Evolutionary conservation across 1,140 invertebrate species (phyloP).

Genomic region (Drosophila sproati): DNA sequence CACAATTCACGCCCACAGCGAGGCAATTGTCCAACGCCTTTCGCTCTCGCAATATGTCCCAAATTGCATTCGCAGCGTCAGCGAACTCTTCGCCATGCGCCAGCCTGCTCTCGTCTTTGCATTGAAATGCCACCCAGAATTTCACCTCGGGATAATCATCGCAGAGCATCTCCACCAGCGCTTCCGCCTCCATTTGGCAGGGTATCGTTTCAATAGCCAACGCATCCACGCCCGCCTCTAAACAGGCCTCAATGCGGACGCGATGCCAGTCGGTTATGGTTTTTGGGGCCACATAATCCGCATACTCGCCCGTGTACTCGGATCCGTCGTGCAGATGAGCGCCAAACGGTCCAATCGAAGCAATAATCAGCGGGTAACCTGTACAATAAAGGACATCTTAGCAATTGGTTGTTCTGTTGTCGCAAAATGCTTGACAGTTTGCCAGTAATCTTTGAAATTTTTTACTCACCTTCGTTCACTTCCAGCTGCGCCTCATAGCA

Average conservation of each 20-base stretch:
- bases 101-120: conserved; percentile 88
- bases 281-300: conserved; percentile 88
- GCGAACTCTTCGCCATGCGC: conserved; percentile 91
- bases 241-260: conserved; percentile 90
- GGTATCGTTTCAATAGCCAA: conserved; percentile 96
- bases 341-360: conserved; percentile 96
- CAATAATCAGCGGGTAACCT: conserved; percentile 88
- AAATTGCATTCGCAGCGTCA: conserved; percentile 83
- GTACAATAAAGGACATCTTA: background rate
- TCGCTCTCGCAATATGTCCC: conserved; percentile 88
- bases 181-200: conserved; percentile 92
- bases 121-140: conserved; percentile 89
- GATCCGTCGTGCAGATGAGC: conserved; percentile 94
- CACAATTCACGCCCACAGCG: conserved; percentile 95
- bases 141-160: conserved; percentile 90
- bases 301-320: conserved; percentile 95
- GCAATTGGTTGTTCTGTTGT: background rate
- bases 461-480: conserved; percentile 58
- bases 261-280: conserved; percentile 92
- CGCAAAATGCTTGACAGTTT: background rate
- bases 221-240: conserved; percentile 92
- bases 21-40: conserved; percentile 88
- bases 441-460: background rate
- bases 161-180: conserved; percentile 90
- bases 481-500: conserved; percentile 64